Percentiles rank a stretch among this genome's conserved stretches.
These are phyloP conservation scores for Ageneiosus marmoratus DNA, from an alignment of 2,113 vertebrate species.

Conservation along the genomic window DNA sequence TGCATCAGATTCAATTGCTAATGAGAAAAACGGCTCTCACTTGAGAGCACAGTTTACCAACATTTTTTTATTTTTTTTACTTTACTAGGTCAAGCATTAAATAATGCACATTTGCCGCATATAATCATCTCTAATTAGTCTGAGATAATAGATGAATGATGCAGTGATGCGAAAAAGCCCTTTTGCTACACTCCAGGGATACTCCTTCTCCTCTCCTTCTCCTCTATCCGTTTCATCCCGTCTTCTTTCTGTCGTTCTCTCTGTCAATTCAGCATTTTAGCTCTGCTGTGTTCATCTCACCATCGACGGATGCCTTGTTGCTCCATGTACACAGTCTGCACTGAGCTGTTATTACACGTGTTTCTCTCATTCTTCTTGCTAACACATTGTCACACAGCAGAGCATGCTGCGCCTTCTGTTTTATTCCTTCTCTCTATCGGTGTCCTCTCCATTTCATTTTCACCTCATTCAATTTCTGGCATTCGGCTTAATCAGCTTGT, in stretches of 20 bases:
- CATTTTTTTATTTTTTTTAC: not conserved
- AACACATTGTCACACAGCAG: slow-evolving; percentile 19
- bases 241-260: not conserved
- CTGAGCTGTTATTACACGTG: slow-evolving; percentile 4
- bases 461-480: slow-evolving; percentile 14
- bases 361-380: slow-evolving; percentile 23
- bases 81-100: slow-evolving; percentile 10
- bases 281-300: not conserved
- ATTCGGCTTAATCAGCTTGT: not conserved
- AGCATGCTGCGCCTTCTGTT: not conserved
- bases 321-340: not conserved
- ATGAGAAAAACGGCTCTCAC: not conserved
- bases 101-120: slow-evolving; percentile 6
- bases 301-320: slow-evolving; percentile 9
- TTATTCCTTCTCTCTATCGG: not conserved
- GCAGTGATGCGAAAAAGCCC: slow-evolving; percentile 12
- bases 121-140: slow-evolving; percentile 25
- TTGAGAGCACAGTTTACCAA: not conserved
- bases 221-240: not conserved
- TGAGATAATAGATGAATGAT: slow-evolving; percentile 22
- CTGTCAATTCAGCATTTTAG: slow-evolving; percentile 15
- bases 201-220: not conserved
- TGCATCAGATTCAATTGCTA: not conserved
- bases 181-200: slow-evolving; percentile 22
- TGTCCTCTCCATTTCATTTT: not conserved